phyloP scores from a whole-genome alignment of 2,888 invertebrate genomes.

The Aphodius granarius region DNA sequence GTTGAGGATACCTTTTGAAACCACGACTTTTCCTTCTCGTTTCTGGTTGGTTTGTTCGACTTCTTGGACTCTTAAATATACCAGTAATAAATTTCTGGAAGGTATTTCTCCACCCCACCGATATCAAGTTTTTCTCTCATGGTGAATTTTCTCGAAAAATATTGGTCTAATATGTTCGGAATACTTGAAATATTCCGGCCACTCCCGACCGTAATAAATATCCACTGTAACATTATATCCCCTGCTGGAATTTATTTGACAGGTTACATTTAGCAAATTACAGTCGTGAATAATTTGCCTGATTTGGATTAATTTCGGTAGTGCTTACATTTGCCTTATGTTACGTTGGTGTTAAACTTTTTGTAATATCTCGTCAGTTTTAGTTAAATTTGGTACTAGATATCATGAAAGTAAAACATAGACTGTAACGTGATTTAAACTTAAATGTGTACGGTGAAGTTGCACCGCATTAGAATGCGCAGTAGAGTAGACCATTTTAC shows the following conservation, averaged over 20 bases:
- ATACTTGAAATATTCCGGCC: background rate
- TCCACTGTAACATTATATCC: background rate
- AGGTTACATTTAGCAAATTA: background rate
- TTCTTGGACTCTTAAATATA: background rate
- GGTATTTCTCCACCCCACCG: background rate
- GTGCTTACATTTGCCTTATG: no score
- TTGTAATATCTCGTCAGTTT: no score
- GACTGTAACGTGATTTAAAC: no score
- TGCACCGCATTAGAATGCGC: no score
- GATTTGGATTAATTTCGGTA: background rate
- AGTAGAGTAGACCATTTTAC: no score
- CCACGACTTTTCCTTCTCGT: background rate
- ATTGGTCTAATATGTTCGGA: background rate
- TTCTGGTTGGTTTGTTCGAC: background rate
- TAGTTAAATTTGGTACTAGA: no score
- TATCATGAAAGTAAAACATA: no score
- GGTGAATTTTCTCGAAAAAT: background rate
- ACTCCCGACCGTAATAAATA: conserved; percentile 12
- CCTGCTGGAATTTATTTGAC: background rate
- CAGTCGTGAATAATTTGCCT: background rate
- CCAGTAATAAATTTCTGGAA: background rate
- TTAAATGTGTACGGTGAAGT: no score
- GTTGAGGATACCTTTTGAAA: background rate
- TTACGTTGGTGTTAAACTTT: no score
- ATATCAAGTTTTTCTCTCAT: background rate